Conservation (phyloP, 2,797 vertebrate genomes). For the Thamnophis elegans region DNA sequence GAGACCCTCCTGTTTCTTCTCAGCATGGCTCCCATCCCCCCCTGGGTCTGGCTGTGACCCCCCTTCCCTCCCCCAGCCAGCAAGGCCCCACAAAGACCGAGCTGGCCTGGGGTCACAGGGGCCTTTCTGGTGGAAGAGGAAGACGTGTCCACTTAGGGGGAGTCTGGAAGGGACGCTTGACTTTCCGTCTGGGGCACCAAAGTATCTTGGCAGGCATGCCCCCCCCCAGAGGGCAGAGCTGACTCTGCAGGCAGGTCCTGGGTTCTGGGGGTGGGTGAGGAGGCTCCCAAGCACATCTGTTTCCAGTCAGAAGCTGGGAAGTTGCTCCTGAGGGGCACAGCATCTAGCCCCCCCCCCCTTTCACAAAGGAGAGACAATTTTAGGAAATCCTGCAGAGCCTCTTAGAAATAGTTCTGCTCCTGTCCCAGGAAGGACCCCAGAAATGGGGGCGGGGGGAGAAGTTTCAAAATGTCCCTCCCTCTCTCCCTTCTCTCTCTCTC, state of each 20-base stretch:
- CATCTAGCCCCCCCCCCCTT: not conserved
- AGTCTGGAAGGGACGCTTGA: not conserved
- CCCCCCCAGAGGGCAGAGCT: not conserved
- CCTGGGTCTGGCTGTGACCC: not conserved
- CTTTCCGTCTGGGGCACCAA: not conserved
- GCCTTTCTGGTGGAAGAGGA: not conserved
- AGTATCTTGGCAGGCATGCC: not conserved
- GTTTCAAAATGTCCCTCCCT: too few species aligned
- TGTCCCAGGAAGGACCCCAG: too few species aligned
- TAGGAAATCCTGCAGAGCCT: not conserved
- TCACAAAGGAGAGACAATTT: not conserved
- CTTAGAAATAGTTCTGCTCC: too few species aligned
- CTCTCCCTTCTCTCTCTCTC: too few species aligned
- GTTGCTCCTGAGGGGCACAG: not conserved
- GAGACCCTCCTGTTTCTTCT: not conserved
- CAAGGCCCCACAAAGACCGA: not conserved
- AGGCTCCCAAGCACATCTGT: too few species aligned
- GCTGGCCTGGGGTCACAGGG: not conserved
- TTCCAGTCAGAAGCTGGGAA: not conserved
- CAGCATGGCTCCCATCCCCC: not conserved
- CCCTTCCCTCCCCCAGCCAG: too few species aligned
- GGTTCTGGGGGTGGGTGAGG: not conserved
- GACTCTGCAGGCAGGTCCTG: not conserved
- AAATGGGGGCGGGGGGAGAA: too few species aligned
- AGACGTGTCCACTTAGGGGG: not conserved